Percentiles rank a stretch among this genome's conserved stretches.
phyloP scores from a whole-genome alignment of 2,888 invertebrate genomes.

The Lagria hirta region DNA sequence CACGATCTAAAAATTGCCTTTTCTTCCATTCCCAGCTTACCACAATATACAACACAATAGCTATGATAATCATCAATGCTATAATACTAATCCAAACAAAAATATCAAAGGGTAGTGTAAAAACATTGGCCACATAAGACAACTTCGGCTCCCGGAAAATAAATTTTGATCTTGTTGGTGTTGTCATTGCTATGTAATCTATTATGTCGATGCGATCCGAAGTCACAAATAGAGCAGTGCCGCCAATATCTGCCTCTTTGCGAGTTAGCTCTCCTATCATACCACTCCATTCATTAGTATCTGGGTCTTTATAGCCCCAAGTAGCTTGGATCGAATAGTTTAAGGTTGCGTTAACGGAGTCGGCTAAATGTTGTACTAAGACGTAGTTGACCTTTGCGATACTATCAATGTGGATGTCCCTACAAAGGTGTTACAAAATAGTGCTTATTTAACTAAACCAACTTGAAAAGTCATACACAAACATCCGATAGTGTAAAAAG shows the following conservation, averaged over 20 bases:
- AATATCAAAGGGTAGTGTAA: conserved; percentile 65
- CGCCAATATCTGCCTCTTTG: conserved; percentile 64
- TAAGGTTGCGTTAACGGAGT: conserved; percentile 61
- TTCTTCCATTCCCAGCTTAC: conserved; percentile 53
- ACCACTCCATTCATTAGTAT: conserved; percentile 63
- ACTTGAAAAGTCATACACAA: no score
- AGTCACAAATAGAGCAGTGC: conserved; percentile 66
- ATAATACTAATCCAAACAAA: conserved; percentile 66
- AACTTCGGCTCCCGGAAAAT: conserved; percentile 73
- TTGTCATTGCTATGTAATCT: conserved; percentile 68
- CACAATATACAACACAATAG: conserved; percentile 49
- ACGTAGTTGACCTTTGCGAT: conserved; percentile 66
- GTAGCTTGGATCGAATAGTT: conserved; percentile 58
- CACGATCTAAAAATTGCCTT: conserved; percentile 22
- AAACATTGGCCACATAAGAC: conserved; percentile 71
- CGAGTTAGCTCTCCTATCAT: conserved; percentile 65
- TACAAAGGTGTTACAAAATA: conserved; percentile 37
- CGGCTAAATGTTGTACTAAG: conserved; percentile 60
- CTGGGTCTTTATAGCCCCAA: conserved; percentile 64
- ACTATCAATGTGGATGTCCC: conserved; percentile 59
- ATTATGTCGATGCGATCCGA: conserved; percentile 62
- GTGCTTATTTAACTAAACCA: no score
- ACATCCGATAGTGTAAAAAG: no score
- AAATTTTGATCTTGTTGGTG: conserved; percentile 68
- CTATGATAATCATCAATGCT: conserved; percentile 55